Evolutionary conservation across 2,888 invertebrate genomes (phyloP), one percentile per base, ranked within the genome.

Genomic region (Ochropleura leucogaster): DNA sequence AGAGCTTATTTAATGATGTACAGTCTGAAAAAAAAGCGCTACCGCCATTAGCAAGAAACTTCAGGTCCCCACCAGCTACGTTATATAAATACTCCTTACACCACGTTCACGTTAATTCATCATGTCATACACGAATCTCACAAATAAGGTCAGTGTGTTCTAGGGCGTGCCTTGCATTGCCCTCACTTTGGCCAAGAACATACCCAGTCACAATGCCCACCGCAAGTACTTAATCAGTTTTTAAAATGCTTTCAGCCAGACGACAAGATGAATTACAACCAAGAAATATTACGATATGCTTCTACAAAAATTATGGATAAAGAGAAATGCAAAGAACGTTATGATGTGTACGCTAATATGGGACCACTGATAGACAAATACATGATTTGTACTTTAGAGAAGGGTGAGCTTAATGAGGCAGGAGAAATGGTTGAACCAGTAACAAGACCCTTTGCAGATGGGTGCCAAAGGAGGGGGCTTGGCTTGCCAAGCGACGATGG

Each of bases 301-400:
- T 62, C 91, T 6, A 81, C 85, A 3, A 42, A 73, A 18, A 82
- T 93, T 30, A 53, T 81, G 14, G 67, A 86, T 8, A 90, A 90
- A 68, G 44, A 77, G 4, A 53, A 70, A 5, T 93, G 93, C 69
- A 89, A 88, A 47, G 71, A 8, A 63, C 74, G 20, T 20, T 92
- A 90, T 69, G 57, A 16, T 0, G 55, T 68, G 0, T 80, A 80
- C 6, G 0, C 55, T 4, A 77, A 83, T 8, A 77, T 92, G 72
- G 71, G 6, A 5, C 6, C 53, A 0, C 71, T 88, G 0, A 93
- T 93, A 59, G 89, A 91, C 0, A 87, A 87, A 4, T 90, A 90
- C 57, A 93, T 93, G 93, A 88, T 93, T 49, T 93, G 92, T 68
- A 88, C 91, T 6, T 57, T 82, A 16, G 82, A 74, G 9, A 47